phyloP scores from a whole-genome alignment of 2,888 invertebrate genomes.

The Gortyna flavago region DNA sequence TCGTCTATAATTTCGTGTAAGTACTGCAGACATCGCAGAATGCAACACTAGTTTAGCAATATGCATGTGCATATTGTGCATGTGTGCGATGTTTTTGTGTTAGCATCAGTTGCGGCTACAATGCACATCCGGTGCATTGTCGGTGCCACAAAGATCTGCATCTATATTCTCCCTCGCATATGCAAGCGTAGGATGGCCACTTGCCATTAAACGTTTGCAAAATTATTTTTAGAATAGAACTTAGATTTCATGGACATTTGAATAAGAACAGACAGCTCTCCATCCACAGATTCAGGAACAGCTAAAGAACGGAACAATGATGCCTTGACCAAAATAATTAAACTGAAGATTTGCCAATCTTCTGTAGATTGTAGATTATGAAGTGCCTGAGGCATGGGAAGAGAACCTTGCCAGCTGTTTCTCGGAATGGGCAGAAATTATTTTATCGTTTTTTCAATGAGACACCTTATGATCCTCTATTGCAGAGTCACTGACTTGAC shows the following conservation, averaged over 20 bases:
- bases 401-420: not conserved
- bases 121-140: slow-evolving; percentile 73
- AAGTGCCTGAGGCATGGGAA: not conserved
- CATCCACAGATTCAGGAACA: not conserved
- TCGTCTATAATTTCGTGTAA: slow-evolving; percentile 2
- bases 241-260: slow-evolving; percentile 13
- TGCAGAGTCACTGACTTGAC: not conserved
- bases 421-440: not conserved
- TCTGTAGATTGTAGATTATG: not conserved
- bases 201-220: slow-evolving; percentile 28
- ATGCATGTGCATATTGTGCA: slow-evolving; percentile 38
- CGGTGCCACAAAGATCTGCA: slow-evolving; percentile 73
- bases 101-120: slow-evolving; percentile 64
- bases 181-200: slow-evolving; percentile 54
- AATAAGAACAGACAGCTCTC: not conserved
- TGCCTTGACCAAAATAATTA: not conserved
- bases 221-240: slow-evolving; percentile 35
- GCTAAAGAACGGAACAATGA: not conserved
- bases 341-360: not conserved
- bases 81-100: slow-evolving; percentile 57
- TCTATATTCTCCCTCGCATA: slow-evolving; percentile 74
- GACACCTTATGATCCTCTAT: not conserved
- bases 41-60: slow-evolving; percentile 26
- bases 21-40: slow-evolving; percentile 30
- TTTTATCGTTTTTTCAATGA: not conserved